Evolutionary conservation across 2,113 vertebrate species (phyloP).

Genomic region (Saguinus imperator): DNA sequence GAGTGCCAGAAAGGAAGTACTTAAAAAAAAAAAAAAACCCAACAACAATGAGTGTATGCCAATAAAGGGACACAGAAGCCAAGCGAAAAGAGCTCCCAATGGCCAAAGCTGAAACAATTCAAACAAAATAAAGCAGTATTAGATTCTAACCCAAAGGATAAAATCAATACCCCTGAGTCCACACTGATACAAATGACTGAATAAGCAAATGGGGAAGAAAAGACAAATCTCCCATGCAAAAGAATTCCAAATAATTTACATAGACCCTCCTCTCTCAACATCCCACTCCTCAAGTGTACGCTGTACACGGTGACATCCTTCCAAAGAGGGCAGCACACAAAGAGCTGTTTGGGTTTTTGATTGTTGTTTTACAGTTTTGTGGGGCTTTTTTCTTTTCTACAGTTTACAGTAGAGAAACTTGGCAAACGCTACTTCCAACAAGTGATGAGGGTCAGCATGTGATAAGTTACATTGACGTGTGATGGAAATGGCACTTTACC

Average conservation of each 20-base stretch:
- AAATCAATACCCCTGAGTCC: neutral
- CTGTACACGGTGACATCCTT: neutral
- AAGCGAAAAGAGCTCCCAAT: neutral
- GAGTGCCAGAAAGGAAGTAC: neutral
- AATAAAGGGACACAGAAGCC: neutral
- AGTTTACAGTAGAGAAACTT: neutral
- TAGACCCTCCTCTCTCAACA: neutral
- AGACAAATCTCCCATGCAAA: neutral
- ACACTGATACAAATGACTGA: neutral
- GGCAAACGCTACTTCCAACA: neutral
- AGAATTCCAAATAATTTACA: neutral
- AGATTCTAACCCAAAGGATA: conserved; percentile 6
- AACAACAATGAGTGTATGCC: neutral
- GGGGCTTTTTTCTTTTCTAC: neutral
- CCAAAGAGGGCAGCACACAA: neutral
- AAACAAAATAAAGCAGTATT: neutral
- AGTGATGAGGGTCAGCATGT: neutral
- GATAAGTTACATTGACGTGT: neutral
- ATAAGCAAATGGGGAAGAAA: neutral
- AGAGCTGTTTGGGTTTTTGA: neutral
- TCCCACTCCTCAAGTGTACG: neutral
- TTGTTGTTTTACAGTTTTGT: neutral
- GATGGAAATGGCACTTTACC: neutral
- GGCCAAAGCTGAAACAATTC: neutral
- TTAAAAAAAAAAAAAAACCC: neutral